Base-by-base conservation (phyloP, 2,113 vertebrate genomes). In the Microcebus lehilahytsara region DNA sequence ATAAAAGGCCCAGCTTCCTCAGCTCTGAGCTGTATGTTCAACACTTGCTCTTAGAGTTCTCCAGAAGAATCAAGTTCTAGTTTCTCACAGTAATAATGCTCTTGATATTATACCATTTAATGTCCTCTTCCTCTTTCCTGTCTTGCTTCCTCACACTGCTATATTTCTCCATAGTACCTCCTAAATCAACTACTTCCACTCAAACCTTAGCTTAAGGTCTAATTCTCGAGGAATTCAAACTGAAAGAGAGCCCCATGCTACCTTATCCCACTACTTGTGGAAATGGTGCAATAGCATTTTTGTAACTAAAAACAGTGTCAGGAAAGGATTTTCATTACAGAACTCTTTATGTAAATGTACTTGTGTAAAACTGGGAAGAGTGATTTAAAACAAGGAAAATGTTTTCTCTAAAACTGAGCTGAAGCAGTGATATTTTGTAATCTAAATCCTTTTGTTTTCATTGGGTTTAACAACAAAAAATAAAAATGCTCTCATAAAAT, bases 341-440 rank as follows among this genome's bases (percentile, higher is more conserved):
- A 78, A 17, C 7, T 91, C 9, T 93, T 87, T 37, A 72, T 67
- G 32, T 30, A 62, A 77, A 87, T 22, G 5, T 62, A 25, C 12
- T 71, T 37, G 19, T 25, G 74, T 77, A n/a, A 85, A 56, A 60
- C 6, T 72, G 16, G 86, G 56, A 62, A 42, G 46, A 87, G 14
- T 58, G 60, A 85, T 64, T 89, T 32, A 85, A 67, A 92, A 34
- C 11, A 69, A 85, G 67, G 7, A 75, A 72, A 72, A 49, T 34
- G 25, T 53, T 95, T 96, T 91, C 49, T 91, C 34, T 88, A 40
- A 89, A 96, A 92, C 22, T 56, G 49, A 86, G 53, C 25, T 66
- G 53, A 85, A 86, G 7, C n/a, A 58, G 9, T 67, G n/a, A 56
- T 51, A 53, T 81, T 66, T 89, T 69, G 34, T 75, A 62, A 89